These are phyloP conservation scores for Aplidium turbinatum DNA, from an alignment of 23 tunicate species.

Conservation along the genomic window DNA sequence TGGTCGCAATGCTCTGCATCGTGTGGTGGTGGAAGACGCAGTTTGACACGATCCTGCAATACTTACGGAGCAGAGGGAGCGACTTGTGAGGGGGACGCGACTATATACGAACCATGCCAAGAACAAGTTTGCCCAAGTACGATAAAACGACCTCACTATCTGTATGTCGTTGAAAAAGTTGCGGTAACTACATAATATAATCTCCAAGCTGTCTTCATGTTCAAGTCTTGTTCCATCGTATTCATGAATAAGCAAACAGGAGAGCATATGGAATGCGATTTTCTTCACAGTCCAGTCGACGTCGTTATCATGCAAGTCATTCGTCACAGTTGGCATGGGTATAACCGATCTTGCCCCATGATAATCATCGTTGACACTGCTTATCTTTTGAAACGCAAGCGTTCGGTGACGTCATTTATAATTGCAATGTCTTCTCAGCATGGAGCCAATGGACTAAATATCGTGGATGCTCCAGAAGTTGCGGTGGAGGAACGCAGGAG, in stretches of 20 bases:
- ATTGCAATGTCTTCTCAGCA: no score
- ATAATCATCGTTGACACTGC: neutral
- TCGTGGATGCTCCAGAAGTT: constrained; percentile 7
- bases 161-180: no score
- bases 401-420: no score
- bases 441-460: no score
- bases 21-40: constrained; percentile 15
- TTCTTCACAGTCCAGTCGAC: no score
- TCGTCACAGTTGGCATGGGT: neutral
- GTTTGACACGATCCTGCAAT: neutral
- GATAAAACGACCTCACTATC: no score
- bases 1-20: neutral
- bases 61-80: neutral
- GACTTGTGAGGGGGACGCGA: constrained; percentile 4
- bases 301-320: no score
- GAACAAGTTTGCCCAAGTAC: neutral
- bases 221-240: no score
- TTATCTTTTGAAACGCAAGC: neutral
- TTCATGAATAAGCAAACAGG: no score
- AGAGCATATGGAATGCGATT: no score
- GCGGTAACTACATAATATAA: no score
- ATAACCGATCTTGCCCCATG: neutral
- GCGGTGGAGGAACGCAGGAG: constrained; percentile 21
- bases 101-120: neutral
- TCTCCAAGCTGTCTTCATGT: no score